Evolutionary conservation across 2,113 vertebrate genomes (phyloP).

Genomic region (Anser brachyrhynchus): DNA sequence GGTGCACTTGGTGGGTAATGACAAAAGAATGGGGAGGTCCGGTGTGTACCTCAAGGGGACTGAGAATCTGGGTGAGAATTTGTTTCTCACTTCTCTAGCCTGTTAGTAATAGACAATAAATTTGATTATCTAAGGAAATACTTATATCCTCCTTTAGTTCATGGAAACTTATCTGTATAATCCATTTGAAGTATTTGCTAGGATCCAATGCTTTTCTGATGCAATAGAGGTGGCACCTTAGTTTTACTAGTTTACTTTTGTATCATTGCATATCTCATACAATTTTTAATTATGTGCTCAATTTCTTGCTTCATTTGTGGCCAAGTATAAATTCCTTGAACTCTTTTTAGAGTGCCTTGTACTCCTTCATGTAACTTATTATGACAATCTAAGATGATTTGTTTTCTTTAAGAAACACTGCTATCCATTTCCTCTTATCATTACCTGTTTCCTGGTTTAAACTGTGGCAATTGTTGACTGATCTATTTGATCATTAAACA

Average conservation of each 20-base stretch:
- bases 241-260: neutral
- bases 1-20: too few relatives aligned
- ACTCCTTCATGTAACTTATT: neutral
- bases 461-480: neutral
- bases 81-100: too few relatives aligned
- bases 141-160: neutral
- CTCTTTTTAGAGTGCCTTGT: neutral
- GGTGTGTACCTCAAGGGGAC: too few relatives aligned
- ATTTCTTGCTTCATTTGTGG: neutral
- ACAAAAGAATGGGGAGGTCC: too few relatives aligned
- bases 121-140: neutral
- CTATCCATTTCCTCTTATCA: neutral
- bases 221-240: neutral
- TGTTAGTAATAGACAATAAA: too few relatives aligned
- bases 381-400: neutral
- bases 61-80: too few relatives aligned
- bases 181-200: neutral
- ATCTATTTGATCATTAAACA: neutral
- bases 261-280: neutral
- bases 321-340: neutral
- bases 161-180: neutral
- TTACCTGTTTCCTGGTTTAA: neutral
- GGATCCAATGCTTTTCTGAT: neutral
- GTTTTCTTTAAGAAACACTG: neutral
- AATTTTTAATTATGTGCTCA: neutral